These are phyloP conservation scores for Drosophila oshimai DNA, from an alignment of 1,140 invertebrate genomes.

Conservation along the genomic window DNA sequence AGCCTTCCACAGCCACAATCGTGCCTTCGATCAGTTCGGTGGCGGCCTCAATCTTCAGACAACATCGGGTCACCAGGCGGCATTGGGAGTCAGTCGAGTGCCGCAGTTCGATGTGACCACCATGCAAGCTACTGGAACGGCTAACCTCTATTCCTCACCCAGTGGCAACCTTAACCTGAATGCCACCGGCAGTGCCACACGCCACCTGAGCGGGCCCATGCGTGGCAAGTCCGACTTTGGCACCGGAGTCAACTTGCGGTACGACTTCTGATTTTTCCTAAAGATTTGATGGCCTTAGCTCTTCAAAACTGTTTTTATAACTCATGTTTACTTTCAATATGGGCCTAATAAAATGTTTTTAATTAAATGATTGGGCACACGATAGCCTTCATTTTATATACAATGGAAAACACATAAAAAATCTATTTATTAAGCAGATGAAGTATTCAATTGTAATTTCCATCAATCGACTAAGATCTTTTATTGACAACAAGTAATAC, in stretches of 20 bases:
- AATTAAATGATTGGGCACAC: no score
- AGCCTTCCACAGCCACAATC: slow-evolving; percentile 44
- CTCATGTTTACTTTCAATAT: background rate
- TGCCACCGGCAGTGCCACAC: slow-evolving; percentile 51
- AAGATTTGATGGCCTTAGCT: no score
- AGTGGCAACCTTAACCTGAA: slow-evolving; percentile 51
- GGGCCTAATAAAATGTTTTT: background rate
- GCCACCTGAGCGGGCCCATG: slow-evolving; percentile 54
- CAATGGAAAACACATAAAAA: background rate
- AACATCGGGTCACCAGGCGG: slow-evolving; percentile 40
- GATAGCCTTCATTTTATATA: no score
- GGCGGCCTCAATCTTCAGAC: slow-evolving; percentile 42
- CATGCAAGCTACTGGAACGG: slow-evolving; percentile 40
- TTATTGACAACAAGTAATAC: background rate
- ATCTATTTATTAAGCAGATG: background rate
- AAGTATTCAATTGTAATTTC: no score
- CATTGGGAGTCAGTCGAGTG: slow-evolving; percentile 42
- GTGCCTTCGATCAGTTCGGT: slow-evolving; percentile 45
- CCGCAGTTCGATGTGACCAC: slow-evolving; percentile 57
- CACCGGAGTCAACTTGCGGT: slow-evolving; percentile 30
- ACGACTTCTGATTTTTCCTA: slow-evolving; percentile 48
- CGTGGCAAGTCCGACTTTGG: slow-evolving; percentile 53
- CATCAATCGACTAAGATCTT: background rate
- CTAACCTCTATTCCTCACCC: slow-evolving; percentile 57
- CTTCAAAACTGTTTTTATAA: background rate